Evolutionary conservation across 2,888 invertebrate genomes (phyloP).

Genomic region (Odontocolon sp.): DNA sequence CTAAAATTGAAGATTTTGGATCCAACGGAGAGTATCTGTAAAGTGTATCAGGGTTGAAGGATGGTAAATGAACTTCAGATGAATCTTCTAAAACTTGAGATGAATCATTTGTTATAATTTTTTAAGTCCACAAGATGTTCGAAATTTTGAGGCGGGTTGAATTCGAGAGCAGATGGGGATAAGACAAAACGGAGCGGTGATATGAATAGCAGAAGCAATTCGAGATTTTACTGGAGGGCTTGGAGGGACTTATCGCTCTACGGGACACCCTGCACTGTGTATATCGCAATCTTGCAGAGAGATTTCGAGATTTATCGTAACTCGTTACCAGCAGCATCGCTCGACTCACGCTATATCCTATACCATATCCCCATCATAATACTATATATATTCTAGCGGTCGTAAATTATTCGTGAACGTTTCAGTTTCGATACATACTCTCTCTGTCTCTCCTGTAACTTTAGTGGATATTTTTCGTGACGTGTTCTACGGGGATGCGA

Average conservation of each 20-base stretch:
- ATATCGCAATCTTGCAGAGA: slow-evolving; percentile 5
- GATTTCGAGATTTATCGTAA: slow-evolving; percentile 68
- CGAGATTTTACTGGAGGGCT: slow-evolving; percentile 29
- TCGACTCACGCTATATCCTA: slow-evolving; percentile 50
- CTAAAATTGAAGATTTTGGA: no score
- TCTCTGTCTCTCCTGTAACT: slow-evolving; percentile 41
- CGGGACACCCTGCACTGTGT: slow-evolving; percentile 31
- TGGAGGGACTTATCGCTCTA: slow-evolving; percentile 44
- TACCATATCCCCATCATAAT: neutral
- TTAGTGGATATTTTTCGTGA: no score
- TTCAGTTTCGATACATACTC: slow-evolving; percentile 60
- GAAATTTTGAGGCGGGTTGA: no score
- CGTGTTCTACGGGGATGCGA: slow-evolving; percentile 29
- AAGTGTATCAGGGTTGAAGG: no score
- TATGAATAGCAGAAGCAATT: slow-evolving; percentile 17
- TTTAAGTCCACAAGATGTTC: no score
- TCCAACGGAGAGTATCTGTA: no score
- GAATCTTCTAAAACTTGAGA: no score
- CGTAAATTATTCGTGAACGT: slow-evolving; percentile 60
- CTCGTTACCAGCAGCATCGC: slow-evolving; percentile 63
- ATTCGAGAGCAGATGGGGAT: no score
- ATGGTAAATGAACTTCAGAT: no score
- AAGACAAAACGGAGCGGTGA: slow-evolving; percentile 1
- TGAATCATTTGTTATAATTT: no score
- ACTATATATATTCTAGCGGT: slow-evolving; percentile 40